Base-by-base conservation (phyloP, 2,113 vertebrate species). In the Sebastes schlegelii region DNA sequence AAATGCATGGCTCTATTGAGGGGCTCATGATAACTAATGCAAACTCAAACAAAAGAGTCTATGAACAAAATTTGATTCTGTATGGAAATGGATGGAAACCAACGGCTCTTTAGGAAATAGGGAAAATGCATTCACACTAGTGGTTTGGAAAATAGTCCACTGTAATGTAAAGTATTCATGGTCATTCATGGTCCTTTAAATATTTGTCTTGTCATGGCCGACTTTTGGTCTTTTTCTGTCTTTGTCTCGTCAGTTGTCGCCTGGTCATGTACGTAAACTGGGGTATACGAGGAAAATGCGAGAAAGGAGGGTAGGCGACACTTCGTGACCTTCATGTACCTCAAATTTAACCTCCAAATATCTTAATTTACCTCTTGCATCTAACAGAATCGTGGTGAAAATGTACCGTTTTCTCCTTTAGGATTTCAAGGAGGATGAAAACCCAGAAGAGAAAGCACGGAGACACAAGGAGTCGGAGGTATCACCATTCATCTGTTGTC, bases 391-490 rank as follows among this genome's bases (percentile, higher is more conserved):
- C 21, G 12, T 5, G 4, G 14, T 52, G 1, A 65, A 68, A 43
- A 14, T 2, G 4, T 10, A 5, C 55, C 63, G 19, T 6, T 3
- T 17, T 86, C 11, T 72, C 0, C 42, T 73, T 13, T 71, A 95
- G 94, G 91, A 89, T 73, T 88, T 95, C 0, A 91, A 91, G 62
- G 94, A 95, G 19, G 89, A 92, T 14, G 93, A 95, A 82, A 90
- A 95, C 55, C 95, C 95, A 13, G 94, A 94, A n/a, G 95, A 95
- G 80, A 93, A 85, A 70, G 86, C 87, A 7, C 90, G 80, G 16
- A 86, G 71, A 83, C 93, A 94, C 87, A 96, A 95, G 67, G 95
- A 96, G 80, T 61, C 67, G 23, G 95, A 96, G 94, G 95, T 95
- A 87, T n/a, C 3, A 10, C 49, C 8, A 5, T 14, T 19, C 1